Base-by-base conservation (phyloP, 2,113 vertebrate genomes). In the Parus major region DNA sequence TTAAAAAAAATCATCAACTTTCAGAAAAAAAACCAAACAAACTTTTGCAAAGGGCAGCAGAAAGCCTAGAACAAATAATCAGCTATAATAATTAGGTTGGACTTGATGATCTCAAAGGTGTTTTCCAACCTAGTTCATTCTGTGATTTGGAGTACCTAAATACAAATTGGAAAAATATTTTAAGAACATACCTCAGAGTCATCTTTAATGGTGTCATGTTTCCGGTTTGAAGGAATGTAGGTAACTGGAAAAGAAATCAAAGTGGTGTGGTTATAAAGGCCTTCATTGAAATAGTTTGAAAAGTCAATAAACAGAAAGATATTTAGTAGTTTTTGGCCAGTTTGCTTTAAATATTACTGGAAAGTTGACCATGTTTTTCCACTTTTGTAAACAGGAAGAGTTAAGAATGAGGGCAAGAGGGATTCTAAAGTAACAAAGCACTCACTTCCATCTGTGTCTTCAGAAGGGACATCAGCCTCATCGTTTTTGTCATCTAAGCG, bases 391-490 rank as follows among this genome's bases (percentile, higher is more conserved):
- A 24, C 7, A 71, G 35, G 35, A 31, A 24, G 17, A 68, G 12
- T 12, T 7, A 24, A 65, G 89, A 56, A 24, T 0, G 12, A 44
- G 25, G 15, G 21, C 18, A 56, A 53, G 7, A 42, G 1, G 5
- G 88, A 47, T 31, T 55, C 3, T 22, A 8, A 18, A 14, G 36
- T 1, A 10, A 5, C 22, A 25, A 52, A 61, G 70, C 50, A 96
- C 99, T 98, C 98, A 99, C 99, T 98, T 97, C 98, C 98, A 83
- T 99, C 98, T 3, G 98, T 97, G 90, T 99, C 99, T 85, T 99
- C 99, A 8, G 98, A 97, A 88, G 99, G 98, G 83, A 98, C 97
- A 83, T 98, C 99, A 77, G 96, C 98, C 92, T 99, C 98, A 8
- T 98, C 98, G 5, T 96, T 98, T 97, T 98, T 98, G 91, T 98